Conservation (phyloP, 2,113 vertebrate genomes). For the Myodes glareolus region DNA sequence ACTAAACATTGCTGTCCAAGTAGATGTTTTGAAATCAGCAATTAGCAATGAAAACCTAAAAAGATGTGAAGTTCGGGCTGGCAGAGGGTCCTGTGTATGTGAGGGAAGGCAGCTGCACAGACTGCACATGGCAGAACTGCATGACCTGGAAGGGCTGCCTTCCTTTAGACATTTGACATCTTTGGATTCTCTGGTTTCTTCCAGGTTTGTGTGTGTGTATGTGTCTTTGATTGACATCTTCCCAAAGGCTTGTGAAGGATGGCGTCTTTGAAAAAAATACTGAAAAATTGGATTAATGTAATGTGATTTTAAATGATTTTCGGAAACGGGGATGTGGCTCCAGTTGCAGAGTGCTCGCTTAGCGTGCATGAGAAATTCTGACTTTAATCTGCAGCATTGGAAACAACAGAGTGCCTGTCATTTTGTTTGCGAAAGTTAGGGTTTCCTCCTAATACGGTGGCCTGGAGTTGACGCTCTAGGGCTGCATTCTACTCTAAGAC, state of each 20-base stretch:
- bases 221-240: conserved; percentile 35
- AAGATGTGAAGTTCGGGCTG: background rate
- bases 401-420: background rate
- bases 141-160: background rate
- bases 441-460: background rate
- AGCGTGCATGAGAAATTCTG: background rate
- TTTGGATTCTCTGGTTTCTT: conserved; percentile 39
- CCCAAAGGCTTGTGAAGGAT: conserved; percentile 45
- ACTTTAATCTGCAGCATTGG: background rate
- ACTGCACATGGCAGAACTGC: background rate
- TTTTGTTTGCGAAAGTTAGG: background rate
- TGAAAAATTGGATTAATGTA: conserved; percentile 41
- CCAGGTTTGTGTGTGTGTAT: background rate
- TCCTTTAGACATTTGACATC: conserved; percentile 3
- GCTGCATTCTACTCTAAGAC: background rate
- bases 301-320: conserved; percentile 20
- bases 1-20: conserved; percentile 23
- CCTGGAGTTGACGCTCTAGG: background rate
- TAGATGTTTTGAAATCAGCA: conserved; percentile 10
- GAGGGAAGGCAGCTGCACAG: background rate
- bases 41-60: conserved; percentile 6
- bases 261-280: conserved; percentile 19
- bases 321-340: background rate
- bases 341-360: background rate
- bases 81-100: background rate